Evolutionary conservation across 2,113 vertebrate species (phyloP), one percentile per base, ranked within the genome.

Genomic region (Barbus barbus): DNA sequence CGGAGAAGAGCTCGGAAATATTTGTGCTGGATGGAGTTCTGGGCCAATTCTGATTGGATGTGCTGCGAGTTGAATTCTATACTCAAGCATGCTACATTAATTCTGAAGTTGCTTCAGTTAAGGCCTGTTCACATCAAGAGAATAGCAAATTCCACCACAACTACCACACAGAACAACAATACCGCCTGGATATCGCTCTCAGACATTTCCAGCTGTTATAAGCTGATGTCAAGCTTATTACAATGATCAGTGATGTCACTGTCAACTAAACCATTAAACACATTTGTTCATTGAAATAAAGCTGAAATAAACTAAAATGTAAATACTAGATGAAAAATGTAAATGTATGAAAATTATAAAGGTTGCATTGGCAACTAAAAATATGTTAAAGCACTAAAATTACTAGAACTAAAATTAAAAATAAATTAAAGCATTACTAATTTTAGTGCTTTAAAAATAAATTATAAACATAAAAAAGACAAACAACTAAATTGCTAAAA

Each of bases 121-220:
- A 69, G 31, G 31, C 65, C 18, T 1, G 31, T 36, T 36, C 31
- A 36, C 63, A 36, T 8, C 1, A 20, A 33, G 28, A 65, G 26
- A 65, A 9, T 9, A n/a, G 0, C 28, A 9, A 31, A 65, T 65
- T 31, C 28, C 63, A 20, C 0, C 28, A 33, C 2, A 31, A 18
- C 26, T 31, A 18, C 5, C 5, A 51, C 46, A 48, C 3, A 31
- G 24, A 16, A 6, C 2, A 33, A 9, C 16, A 20, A 33, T 67
- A 67, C 8, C 0, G 5, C 13, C 7, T 0, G 24, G 24, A 28
- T 18, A 18, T 3, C 1, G 2, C 2, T 26, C 0, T 60, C 58
- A 60, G 58, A 26, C 33, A 9, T 28, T 28, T 63, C 60, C 12
- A 28, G 13, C 5, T 24, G n/a, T 24, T 24, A 60, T 24, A 24